Percentiles rank a stretch among this genome's conserved stretches.
phyloP scores from a whole-genome alignment of 2,888 invertebrate genomes.

The Xestia rhomboidea region DNA sequence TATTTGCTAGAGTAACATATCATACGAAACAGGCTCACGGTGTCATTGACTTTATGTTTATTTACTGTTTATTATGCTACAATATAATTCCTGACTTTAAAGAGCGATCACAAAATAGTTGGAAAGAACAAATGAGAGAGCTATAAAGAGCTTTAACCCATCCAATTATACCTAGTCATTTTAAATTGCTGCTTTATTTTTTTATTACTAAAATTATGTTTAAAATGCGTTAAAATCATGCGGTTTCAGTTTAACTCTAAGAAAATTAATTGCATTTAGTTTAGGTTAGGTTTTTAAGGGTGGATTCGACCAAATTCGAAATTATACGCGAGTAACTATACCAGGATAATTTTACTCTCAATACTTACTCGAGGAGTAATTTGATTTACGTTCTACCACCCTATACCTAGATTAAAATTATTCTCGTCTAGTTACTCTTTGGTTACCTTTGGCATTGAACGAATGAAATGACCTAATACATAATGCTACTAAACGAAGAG shows the following conservation, averaged over 20 bases:
- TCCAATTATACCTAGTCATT: not conserved
- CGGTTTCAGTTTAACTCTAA: not conserved
- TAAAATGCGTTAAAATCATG: not conserved
- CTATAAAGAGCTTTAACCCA: not conserved
- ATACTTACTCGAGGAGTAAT: too few relatives aligned
- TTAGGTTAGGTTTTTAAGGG: not conserved
- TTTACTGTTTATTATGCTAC: not conserved
- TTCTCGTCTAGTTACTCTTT: too few relatives aligned
- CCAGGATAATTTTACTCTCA: too few relatives aligned
- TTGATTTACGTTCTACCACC: too few relatives aligned
- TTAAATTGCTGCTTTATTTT: too few relatives aligned
- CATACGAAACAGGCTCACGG: not conserved
- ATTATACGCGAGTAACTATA: too few relatives aligned
- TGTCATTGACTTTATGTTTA: conserved; percentile 54
- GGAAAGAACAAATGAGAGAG: not conserved
- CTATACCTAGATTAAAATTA: too few relatives aligned
- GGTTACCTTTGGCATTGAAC: too few relatives aligned
- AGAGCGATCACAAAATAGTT: not conserved
- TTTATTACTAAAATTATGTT: not conserved
- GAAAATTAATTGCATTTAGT: not conserved
- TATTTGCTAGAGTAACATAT: conserved; percentile 14
- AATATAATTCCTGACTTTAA: not conserved
- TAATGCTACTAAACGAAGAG: too few relatives aligned
- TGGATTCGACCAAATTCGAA: too few relatives aligned
- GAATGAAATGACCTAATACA: too few relatives aligned